phyloP scores from a whole-genome alignment of 2,113 vertebrate species.

The Hyla sarda region DNA sequence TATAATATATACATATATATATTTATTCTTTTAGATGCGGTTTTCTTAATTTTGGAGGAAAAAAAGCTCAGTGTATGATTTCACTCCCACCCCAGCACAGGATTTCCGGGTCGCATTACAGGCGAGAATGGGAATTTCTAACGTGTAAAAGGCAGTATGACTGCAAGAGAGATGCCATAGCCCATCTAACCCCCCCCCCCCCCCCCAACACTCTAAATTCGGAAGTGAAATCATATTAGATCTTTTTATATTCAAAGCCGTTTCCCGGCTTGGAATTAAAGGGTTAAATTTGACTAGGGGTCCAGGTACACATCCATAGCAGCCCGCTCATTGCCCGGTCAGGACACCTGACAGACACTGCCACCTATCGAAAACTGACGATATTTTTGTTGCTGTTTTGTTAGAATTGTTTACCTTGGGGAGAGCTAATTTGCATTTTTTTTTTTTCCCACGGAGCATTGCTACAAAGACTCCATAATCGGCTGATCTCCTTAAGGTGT shows the following conservation, averaged over 20 bases:
- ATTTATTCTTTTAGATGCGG: slow-evolving; percentile 60
- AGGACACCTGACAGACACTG: background rate
- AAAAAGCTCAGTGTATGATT: slow-evolving; percentile 42
- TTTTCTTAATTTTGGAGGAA: slow-evolving; percentile 56
- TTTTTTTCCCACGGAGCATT: too few relatives aligned
- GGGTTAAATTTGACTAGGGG: slow-evolving; percentile 33
- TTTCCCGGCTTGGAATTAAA: slow-evolving; percentile 25
- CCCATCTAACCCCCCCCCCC: background rate
- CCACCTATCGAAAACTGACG: too few relatives aligned
- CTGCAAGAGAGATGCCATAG: background rate
- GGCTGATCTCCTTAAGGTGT: too few relatives aligned
- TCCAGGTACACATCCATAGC: background rate
- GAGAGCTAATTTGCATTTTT: too few relatives aligned
- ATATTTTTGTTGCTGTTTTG: slow-evolving; percentile 40
- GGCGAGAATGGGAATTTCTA: background rate
- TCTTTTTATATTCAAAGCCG: slow-evolving; percentile 4
- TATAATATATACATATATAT: slow-evolving; percentile 59
- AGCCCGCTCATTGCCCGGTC: background rate
- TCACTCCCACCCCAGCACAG: slow-evolving; percentile 35
- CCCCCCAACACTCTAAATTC: background rate
- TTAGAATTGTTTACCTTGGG: too few relatives aligned
- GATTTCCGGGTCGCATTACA: background rate
- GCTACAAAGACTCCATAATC: too few relatives aligned
- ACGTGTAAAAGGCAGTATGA: background rate
- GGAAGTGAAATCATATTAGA: slow-evolving; percentile 52